These are phyloP conservation scores for Daubentonia madagascariensis DNA, from an alignment of 2,113 vertebrate genomes.

Conservation along the genomic window DNA sequence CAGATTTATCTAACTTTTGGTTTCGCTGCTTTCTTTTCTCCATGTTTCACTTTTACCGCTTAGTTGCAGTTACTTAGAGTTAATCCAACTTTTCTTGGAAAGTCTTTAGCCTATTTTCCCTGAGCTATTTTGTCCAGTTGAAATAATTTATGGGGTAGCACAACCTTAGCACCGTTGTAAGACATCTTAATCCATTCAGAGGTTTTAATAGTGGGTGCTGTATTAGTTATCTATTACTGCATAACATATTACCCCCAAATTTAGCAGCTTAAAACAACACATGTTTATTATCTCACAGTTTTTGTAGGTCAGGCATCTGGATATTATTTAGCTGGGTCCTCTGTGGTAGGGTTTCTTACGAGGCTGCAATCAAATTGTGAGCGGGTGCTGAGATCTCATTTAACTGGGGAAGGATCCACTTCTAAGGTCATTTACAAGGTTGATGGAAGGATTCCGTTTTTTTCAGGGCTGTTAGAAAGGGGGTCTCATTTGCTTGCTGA, in stretches of 20 bases:
- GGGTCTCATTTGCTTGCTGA: not conserved
- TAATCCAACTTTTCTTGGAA: not conserved
- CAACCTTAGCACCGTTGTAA: not conserved
- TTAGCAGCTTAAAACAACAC: not conserved
- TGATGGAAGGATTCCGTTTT: not conserved
- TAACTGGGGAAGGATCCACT: not conserved
- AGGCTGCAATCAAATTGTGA: not conserved
- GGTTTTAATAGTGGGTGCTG: not conserved
- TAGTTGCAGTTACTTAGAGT: not conserved
- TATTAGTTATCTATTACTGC: not conserved
- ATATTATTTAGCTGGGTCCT: not conserved
- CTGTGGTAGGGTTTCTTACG: not conserved
- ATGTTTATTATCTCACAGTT: not conserved
- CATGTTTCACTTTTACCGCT: not conserved
- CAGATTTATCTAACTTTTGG: not conserved
- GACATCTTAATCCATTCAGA: not conserved
- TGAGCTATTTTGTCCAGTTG: not conserved
- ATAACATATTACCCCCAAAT: not conserved
- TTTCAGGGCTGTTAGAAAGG: not conserved
- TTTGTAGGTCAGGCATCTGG: not conserved
- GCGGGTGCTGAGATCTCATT: not conserved
- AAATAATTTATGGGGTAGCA: not conserved
- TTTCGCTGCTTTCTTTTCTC: not conserved
- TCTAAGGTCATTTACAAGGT: not conserved
- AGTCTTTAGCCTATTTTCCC: not conserved